phyloP scores from a whole-genome alignment of 2,797 vertebrate genomes.

The Schizopygopsis malacanthus region DNA sequence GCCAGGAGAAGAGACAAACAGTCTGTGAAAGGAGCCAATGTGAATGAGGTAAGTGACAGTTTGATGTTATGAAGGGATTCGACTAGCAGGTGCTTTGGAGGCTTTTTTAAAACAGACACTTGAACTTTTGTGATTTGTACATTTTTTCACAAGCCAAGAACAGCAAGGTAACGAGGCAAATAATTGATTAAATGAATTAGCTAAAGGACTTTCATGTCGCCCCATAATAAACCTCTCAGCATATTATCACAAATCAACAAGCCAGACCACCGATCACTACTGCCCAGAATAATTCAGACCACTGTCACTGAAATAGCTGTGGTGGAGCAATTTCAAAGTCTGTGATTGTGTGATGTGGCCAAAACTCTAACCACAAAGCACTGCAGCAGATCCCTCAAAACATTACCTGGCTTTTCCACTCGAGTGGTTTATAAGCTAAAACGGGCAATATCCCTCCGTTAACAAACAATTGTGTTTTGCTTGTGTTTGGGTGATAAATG shows the following conservation, averaged over 20 bases:
- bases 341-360: constrained; percentile 71
- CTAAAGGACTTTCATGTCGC: not conserved
- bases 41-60: constrained; percentile 49
- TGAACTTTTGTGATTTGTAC: constrained; percentile 34
- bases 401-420: constrained; percentile 67
- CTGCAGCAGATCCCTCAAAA: constrained; percentile 69
- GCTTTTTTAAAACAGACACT: constrained; percentile 11
- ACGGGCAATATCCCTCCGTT: constrained; percentile 45
- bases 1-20: constrained; percentile 40
- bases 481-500: constrained; percentile 36
- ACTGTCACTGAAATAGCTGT: constrained; percentile 71
- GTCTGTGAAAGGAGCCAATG: constrained; percentile 5
- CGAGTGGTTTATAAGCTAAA: constrained; percentile 60
- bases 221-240: constrained; percentile 16
- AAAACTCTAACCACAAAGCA: constrained; percentile 68
- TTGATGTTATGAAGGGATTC: constrained; percentile 36
- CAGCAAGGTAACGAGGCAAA: not conserved
- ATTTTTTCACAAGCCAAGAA: constrained; percentile 8
- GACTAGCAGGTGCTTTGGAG: constrained; percentile 44
- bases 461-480: constrained; percentile 24
- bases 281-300: constrained; percentile 27
- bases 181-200: constrained; percentile 4
- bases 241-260: constrained; percentile 32
- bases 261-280: constrained; percentile 3
- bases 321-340: constrained; percentile 63